These are phyloP conservation scores for Eudasyphora cyanicolor DNA, from an alignment of 2,888 invertebrate genomes.

Conservation along the genomic window DNA sequence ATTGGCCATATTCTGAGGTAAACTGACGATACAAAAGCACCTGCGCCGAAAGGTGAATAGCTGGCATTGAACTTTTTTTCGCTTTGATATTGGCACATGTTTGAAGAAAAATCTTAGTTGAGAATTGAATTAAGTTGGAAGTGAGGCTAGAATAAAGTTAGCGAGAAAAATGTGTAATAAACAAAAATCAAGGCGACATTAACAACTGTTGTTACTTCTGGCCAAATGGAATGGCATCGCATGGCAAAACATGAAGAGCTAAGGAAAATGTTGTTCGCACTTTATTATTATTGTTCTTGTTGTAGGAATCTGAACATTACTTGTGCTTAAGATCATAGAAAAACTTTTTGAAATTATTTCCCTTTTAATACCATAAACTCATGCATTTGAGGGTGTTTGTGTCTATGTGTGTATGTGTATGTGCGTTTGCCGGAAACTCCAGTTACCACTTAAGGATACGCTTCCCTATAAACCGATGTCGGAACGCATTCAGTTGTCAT, in stretches of 20 bases:
- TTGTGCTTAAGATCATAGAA: not conserved
- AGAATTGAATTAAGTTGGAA: constrained; percentile 11
- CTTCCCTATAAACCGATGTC: not conserved
- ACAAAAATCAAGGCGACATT: constrained; percentile 7
- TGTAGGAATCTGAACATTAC: not conserved
- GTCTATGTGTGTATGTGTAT: too few relatives aligned
- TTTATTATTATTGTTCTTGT: not conserved
- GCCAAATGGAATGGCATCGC: not conserved
- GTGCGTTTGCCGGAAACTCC: not conserved
- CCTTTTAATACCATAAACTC: constrained; percentile 3
- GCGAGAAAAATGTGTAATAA: not conserved
- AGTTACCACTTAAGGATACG: not conserved
- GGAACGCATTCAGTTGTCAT: constrained; percentile 47
- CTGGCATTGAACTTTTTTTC: constrained; percentile 48
- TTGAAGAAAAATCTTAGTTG: constrained; percentile 17
- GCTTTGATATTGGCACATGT: not conserved
- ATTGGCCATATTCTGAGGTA: too few relatives aligned
- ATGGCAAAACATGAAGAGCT: not conserved
- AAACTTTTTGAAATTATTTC: constrained; percentile 17
- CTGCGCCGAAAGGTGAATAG: constrained; percentile 39
- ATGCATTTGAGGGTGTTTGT: not conserved
- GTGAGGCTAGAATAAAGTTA: not conserved
- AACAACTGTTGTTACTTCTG: not conserved
- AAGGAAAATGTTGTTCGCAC: not conserved
- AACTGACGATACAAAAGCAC: not conserved